A percentile compares a stretch with the other conserved stretches of the same genome.
Evolutionary conservation across 2,797 vertebrate species (phyloP).

Genomic region (Hippocampus kuda): DNA sequence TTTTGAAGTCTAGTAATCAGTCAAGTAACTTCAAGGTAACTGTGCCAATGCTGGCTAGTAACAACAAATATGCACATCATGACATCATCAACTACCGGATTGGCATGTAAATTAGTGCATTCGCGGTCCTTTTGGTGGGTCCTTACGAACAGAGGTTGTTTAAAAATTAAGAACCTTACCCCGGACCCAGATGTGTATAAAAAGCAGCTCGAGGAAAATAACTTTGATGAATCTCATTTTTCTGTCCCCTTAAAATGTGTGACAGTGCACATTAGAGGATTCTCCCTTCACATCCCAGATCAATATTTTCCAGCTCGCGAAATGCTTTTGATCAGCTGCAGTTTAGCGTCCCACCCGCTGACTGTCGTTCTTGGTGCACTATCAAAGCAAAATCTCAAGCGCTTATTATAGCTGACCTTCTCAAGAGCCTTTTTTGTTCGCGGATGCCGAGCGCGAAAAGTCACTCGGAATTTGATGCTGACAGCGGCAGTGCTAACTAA

Average conservation of each 20-base stretch:
- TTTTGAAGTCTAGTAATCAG: too few species aligned
- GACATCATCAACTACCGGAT: not conserved
- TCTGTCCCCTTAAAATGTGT: constrained; percentile 49
- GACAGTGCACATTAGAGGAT: constrained; percentile 51
- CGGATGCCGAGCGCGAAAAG: not conserved
- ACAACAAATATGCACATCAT: not conserved
- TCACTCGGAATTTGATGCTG: not conserved
- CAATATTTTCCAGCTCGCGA: constrained; percentile 66
- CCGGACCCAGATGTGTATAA: too few species aligned
- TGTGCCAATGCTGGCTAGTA: not conserved
- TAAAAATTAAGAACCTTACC: too few species aligned
- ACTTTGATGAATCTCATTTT: constrained; percentile 19
- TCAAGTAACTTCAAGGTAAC: too few species aligned
- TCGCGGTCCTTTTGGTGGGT: too few species aligned
- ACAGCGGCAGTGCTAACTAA: constrained; percentile 4
- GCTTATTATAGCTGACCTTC: constrained; percentile 19
- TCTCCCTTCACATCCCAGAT: constrained; percentile 52
- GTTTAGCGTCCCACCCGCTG: constrained; percentile 31
- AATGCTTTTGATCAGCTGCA: constrained; percentile 62
- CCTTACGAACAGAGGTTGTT: too few species aligned
- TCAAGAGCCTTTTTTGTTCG: constrained; percentile 9
- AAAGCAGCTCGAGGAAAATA: not conserved
- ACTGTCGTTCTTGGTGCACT: constrained; percentile 26
- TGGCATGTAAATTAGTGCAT: not conserved
- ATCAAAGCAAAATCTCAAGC: constrained; percentile 37